A percentile compares a stretch with the other conserved stretches of the same genome.
Conservation (phyloP, 2,888 invertebrate species). For the Hypolimnas misippus region DNA sequence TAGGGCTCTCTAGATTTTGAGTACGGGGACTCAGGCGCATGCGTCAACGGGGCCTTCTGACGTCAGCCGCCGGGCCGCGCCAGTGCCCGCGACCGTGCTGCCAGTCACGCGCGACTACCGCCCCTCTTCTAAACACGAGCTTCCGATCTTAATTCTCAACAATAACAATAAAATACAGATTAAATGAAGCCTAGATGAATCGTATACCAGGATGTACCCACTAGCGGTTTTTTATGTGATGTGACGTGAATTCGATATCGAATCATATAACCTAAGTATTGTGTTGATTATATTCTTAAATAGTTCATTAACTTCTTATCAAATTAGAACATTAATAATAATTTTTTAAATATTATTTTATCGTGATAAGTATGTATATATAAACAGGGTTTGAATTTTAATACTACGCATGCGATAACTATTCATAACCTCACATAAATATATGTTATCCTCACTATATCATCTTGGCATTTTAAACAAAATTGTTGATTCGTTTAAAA, state of each 20-base stretch:
- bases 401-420: slow-evolving; percentile 34
- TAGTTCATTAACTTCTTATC: background rate
- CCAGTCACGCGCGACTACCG: slow-evolving; percentile 75
- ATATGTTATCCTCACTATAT: slow-evolving; percentile 26
- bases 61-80: slow-evolving; percentile 73
- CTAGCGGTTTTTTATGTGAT: slow-evolving; percentile 15
- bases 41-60: slow-evolving; percentile 71
- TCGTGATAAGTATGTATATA: background rate
- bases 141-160: slow-evolving; percentile 72
- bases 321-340: background rate
- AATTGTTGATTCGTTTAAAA: background rate
- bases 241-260: slow-evolving; percentile 14
- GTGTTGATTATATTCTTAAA: background rate
- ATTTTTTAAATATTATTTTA: background rate
- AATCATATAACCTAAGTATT: slow-evolving; percentile 26
- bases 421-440: slow-evolving; percentile 11
- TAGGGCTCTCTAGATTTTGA: slow-evolving; percentile 78
- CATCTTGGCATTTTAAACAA: background rate
- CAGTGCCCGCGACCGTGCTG: slow-evolving; percentile 80
- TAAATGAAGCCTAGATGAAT: slow-evolving; percentile 18
- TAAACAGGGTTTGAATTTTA: background rate
- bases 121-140: slow-evolving; percentile 69
- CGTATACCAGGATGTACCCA: background rate
- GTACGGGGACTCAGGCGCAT: slow-evolving; percentile 68
- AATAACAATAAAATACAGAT: slow-evolving; percentile 51